phyloP scores from a whole-genome alignment of 2,113 vertebrate genomes.

The Falco punctatus region DNA sequence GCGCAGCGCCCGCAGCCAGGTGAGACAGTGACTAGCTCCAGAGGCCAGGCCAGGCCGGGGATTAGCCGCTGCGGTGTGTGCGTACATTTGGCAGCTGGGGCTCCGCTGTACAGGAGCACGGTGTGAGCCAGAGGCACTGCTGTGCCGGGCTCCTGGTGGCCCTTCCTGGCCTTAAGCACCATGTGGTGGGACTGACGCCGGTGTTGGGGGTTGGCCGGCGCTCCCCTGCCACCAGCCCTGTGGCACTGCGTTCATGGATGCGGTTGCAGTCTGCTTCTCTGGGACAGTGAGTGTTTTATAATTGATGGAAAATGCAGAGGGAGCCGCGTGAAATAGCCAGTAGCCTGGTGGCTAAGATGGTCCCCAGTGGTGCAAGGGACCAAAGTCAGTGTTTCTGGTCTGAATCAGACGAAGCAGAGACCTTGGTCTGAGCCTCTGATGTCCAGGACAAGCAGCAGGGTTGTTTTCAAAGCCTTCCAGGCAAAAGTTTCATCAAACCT shows the following conservation, averaged over 20 bases:
- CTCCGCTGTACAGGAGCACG: neutral
- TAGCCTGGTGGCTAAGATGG: neutral
- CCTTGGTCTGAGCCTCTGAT: neutral
- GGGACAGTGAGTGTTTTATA: neutral
- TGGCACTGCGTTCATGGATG: neutral
- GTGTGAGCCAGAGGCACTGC: fast-evolving
- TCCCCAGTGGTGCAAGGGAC: fast-evolving
- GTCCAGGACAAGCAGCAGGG: neutral
- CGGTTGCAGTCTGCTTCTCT: neutral
- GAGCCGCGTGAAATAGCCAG: neutral
- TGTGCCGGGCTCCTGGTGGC: neutral
- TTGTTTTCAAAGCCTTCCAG: neutral
- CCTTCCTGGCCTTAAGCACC: neutral
- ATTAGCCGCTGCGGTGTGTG: neutral
- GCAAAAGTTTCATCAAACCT: neutral
- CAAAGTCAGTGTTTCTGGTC: neutral
- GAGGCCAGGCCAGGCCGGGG: neutral
- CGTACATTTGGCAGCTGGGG: neutral
- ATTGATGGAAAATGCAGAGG: neutral
- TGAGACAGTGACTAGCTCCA: neutral
- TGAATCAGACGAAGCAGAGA: neutral
- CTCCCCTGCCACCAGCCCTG: fast-evolving
- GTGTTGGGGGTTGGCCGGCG: fast-evolving
- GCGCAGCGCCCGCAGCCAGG: fast-evolving
- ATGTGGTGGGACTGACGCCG: fast-evolving